Evolutionary conservation across 2,888 invertebrate species (phyloP).

Genomic region (Idaea dimidiata): DNA sequence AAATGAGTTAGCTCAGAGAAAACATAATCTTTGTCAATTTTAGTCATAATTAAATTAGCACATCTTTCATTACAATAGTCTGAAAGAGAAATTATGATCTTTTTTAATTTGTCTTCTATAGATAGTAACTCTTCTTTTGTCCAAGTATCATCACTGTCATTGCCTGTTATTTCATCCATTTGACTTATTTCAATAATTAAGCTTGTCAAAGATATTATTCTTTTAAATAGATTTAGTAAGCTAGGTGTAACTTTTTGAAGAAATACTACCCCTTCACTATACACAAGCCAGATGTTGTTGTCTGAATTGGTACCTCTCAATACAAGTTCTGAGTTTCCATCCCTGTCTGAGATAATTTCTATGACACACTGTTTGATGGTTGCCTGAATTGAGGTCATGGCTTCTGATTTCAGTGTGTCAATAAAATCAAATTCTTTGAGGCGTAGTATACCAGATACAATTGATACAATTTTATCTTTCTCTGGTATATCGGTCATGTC

Average conservation of each 20-base stretch:
- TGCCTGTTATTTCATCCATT: slow-evolving; percentile 79
- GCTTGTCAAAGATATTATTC: slow-evolving; percentile 87
- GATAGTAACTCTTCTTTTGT: slow-evolving; percentile 84
- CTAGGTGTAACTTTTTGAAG: slow-evolving; percentile 84
- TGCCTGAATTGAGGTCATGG: slow-evolving; percentile 92
- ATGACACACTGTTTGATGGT: slow-evolving; percentile 94
- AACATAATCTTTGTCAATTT: slow-evolving; percentile 84
- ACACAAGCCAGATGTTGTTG: slow-evolving; percentile 75
- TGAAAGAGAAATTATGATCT: slow-evolving; percentile 90
- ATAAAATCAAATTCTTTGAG: slow-evolving; percentile 94
- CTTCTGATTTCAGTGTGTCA: slow-evolving; percentile 92
- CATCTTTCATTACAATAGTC: slow-evolving; percentile 96
- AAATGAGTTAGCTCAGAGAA: slow-evolving; percentile 88
- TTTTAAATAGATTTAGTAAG: slow-evolving; percentile 84
- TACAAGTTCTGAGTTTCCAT: slow-evolving; percentile 70
- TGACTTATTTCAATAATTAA: slow-evolving; percentile 89
- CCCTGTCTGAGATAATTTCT: slow-evolving; percentile 81
- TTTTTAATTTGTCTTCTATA: slow-evolving; percentile 86
- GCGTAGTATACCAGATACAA: slow-evolving; percentile 94
- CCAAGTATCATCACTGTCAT: slow-evolving; percentile 85
- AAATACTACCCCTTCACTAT: slow-evolving; percentile 85
- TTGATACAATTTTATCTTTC: slow-evolving; percentile 92
- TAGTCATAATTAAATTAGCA: slow-evolving; percentile 92
- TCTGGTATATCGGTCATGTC: slow-evolving; percentile 83
- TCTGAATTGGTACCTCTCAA: slow-evolving; percentile 69